Evolutionary conservation across 1,140 invertebrate species (phyloP).

Genomic region (Thaumatotibia leucotreta): DNA sequence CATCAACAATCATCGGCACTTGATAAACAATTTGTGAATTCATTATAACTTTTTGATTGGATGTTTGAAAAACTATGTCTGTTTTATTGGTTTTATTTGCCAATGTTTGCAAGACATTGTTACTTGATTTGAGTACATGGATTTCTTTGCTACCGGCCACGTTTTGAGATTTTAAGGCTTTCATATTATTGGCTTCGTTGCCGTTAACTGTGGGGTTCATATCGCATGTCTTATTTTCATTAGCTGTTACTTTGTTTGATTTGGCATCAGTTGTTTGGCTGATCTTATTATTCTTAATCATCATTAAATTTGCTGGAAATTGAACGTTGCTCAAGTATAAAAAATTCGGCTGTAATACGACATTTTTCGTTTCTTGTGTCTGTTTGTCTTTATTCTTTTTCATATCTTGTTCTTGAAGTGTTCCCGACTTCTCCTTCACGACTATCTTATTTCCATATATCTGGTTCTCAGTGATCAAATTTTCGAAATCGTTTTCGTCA

Average conservation of each 20-base stretch:
- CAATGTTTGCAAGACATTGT: conserved; percentile 49
- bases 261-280: conserved; percentile 30
- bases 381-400: conserved; percentile 49
- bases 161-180: conserved; percentile 26
- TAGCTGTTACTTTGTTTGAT: conserved; percentile 28
- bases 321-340: conserved; percentile 69
- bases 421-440: conserved; percentile 73
- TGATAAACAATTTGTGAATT: conserved; percentile 67
- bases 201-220: conserved; percentile 23
- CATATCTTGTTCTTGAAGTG: conserved; percentile 60
- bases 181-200: conserved; percentile 15
- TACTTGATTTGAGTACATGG: conserved; percentile 47
- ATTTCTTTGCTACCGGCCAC: conserved; percentile 41
- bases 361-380: conserved; percentile 42
- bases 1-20: conserved; percentile 62
- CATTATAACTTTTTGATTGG: conserved; percentile 52
- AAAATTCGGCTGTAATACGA: conserved; percentile 64
- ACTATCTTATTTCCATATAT: conserved; percentile 76
- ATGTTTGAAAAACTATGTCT: conserved; percentile 47
- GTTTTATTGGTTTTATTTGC: conserved; percentile 48
- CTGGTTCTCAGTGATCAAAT: conserved; percentile 75
- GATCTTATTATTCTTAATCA: conserved; percentile 60
- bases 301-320: conserved; percentile 65
- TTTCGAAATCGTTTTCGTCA: conserved; percentile 75
- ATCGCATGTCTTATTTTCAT: conserved; percentile 42